phyloP scores from a whole-genome alignment of 2,797 vertebrate species.

The Cuniculus paca region DNA sequence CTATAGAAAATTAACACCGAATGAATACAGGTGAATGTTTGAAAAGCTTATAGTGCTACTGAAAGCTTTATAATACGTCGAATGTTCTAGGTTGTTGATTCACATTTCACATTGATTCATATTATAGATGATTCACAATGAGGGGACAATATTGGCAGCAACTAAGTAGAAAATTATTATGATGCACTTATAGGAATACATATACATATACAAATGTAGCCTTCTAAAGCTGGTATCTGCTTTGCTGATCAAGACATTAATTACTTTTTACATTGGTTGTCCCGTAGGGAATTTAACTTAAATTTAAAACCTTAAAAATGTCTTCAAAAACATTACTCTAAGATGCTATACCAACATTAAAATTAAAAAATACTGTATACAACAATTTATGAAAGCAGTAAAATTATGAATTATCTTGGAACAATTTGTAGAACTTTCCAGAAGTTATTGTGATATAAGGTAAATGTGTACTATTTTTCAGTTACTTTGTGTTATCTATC shows the following conservation, averaged over 20 bases:
- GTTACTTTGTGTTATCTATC: not conserved
- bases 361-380: not conserved
- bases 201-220: not conserved
- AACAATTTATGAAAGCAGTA: not conserved
- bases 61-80: not conserved
- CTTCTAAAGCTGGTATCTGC: not conserved
- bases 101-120: not conserved
- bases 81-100: not conserved
- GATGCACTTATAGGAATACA: not conserved
- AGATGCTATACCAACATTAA: not conserved
- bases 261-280: not conserved
- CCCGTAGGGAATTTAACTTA: not conserved
- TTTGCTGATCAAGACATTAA: not conserved
- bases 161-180: not conserved
- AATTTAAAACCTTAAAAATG: not conserved
- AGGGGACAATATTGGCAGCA: not conserved
- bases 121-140: not conserved
- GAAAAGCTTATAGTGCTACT: not conserved
- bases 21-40: not conserved
- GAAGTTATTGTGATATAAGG: not conserved
- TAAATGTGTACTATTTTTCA: not conserved
- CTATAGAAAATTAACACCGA: not conserved
- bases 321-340: not conserved
- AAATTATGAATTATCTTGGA: not conserved
- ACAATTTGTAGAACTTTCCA: not conserved